Conservation (phyloP, 2,113 vertebrate species). For the Gnathonemus echidnorhynchus region DNA sequence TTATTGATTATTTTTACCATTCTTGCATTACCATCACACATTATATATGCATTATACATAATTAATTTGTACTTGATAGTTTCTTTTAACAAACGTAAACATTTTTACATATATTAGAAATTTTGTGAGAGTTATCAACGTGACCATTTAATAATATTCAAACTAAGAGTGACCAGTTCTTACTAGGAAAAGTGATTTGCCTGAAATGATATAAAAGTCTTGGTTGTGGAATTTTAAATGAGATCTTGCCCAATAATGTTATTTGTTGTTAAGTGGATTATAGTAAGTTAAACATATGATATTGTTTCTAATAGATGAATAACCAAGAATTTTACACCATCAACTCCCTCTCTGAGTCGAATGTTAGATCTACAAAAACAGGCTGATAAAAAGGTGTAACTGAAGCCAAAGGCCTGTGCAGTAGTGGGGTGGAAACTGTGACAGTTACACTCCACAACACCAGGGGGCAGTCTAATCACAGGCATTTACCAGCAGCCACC, state of each 20-base stretch:
- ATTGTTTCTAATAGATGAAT: not conserved
- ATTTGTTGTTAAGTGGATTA: not conserved
- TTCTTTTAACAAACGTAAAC: not conserved
- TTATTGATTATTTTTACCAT: not conserved
- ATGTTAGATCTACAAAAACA: conserved; percentile 3
- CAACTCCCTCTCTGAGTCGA: not conserved
- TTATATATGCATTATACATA: not conserved
- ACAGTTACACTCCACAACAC: conserved; percentile 54
- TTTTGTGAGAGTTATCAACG: not conserved
- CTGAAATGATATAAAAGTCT: conserved; percentile 18
- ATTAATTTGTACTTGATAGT: not conserved
- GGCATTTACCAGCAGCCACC: conserved; percentile 52
- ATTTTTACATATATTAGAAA: not conserved
- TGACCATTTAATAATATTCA: conserved; percentile 10
- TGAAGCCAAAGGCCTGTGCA: conserved; percentile 14
- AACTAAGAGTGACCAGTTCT: not conserved
- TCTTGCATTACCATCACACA: not conserved
- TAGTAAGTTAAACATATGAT: not conserved
- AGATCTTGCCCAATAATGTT: not conserved
- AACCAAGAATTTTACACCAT: conserved; percentile 24
- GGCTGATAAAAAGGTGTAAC: not conserved
- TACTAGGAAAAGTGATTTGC: not conserved
- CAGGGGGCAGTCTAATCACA: conserved; percentile 48
- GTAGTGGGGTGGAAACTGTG: conserved; percentile 26
- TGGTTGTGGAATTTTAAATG: not conserved